Evolutionary conservation across 2,797 vertebrate species (phyloP).

Genomic region (Simalia tracyae): DNA sequence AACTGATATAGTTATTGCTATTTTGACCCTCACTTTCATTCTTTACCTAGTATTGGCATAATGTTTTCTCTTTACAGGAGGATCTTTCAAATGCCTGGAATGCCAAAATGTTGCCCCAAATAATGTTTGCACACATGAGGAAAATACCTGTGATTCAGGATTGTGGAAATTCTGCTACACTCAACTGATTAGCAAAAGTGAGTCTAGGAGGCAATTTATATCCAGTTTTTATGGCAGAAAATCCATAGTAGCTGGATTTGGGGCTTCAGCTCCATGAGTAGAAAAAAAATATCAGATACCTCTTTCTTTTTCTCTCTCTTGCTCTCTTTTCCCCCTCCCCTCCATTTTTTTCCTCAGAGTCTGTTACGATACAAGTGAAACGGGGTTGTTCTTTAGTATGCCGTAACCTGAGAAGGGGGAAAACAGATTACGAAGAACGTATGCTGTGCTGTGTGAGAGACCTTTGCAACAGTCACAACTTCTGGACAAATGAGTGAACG

Average conservation of each 20-base stretch:
- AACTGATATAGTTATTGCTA: neutral
- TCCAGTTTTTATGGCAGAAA: neutral
- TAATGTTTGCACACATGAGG: neutral
- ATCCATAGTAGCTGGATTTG: neutral
- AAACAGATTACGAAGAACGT: neutral
- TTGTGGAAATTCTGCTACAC: neutral
- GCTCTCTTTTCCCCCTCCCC: neutral
- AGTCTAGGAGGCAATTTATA: neutral
- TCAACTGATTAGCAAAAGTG: neutral
- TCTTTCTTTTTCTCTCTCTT: neutral
- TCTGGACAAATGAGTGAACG: neutral
- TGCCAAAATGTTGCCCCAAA: neutral
- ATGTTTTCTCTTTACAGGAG: neutral
- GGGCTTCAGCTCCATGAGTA: neutral
- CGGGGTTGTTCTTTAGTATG: neutral
- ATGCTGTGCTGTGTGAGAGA: conserved; percentile 8
- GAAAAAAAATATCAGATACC: neutral
- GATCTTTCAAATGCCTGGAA: neutral
- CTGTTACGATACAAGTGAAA: neutral
- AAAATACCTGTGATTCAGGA: neutral
- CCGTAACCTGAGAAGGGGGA: neutral
- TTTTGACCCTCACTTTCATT: neutral
- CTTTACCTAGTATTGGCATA: neutral
- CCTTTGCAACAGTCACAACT: conserved; percentile 1
- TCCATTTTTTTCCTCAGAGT: neutral